A percentile compares a stretch with the other conserved stretches of the same genome.
Conservation (phyloP, 2,797 vertebrate genomes). For the Sebastolobus alascanus region DNA sequence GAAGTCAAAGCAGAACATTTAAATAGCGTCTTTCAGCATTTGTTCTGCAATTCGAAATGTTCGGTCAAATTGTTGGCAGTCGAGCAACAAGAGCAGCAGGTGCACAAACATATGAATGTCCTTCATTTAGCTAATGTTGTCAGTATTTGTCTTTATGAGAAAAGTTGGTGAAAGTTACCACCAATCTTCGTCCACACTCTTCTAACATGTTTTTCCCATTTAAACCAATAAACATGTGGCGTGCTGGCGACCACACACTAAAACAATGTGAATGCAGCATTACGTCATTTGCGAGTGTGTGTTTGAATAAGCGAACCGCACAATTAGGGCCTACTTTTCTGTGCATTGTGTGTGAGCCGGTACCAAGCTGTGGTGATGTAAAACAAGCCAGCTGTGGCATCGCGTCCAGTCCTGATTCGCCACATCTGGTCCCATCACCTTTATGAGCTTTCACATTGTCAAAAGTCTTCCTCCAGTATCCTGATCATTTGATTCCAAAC, state of each 20-base stretch:
- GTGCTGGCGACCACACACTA: slow-evolving; percentile 23
- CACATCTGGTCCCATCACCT: slow-evolving; percentile 74
- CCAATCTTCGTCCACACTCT: neutral
- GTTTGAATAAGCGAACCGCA: slow-evolving; percentile 15
- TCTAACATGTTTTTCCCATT: slow-evolving; percentile 44
- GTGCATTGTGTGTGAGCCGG: slow-evolving; percentile 11
- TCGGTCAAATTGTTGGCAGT: neutral
- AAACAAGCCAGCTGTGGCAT: slow-evolving; percentile 61
- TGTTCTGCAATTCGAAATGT: neutral
- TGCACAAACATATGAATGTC: neutral
- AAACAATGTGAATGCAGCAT: slow-evolving; percentile 45
- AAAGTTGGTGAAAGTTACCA: slow-evolving; percentile 1
- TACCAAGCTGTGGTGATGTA: slow-evolving; percentile 23
- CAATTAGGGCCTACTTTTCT: slow-evolving; percentile 1
- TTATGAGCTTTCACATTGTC: slow-evolving; percentile 59
- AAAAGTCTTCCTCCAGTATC: slow-evolving; percentile 57
- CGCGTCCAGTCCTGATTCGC: slow-evolving; percentile 49
- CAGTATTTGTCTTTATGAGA: slow-evolving; percentile 10
- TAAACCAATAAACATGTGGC: slow-evolving; percentile 58
- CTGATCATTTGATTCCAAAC: slow-evolving; percentile 64
- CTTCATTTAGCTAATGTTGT: slow-evolving; percentile 1
- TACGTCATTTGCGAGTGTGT: slow-evolving; percentile 39
- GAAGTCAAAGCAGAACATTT: neutral
- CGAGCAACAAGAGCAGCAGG: neutral
- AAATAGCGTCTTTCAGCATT: neutral